A percentile compares a stretch with the other conserved stretches of the same genome.
Conservation (phyloP, 2,888 invertebrate species). For the Macrophya annulata region DNA sequence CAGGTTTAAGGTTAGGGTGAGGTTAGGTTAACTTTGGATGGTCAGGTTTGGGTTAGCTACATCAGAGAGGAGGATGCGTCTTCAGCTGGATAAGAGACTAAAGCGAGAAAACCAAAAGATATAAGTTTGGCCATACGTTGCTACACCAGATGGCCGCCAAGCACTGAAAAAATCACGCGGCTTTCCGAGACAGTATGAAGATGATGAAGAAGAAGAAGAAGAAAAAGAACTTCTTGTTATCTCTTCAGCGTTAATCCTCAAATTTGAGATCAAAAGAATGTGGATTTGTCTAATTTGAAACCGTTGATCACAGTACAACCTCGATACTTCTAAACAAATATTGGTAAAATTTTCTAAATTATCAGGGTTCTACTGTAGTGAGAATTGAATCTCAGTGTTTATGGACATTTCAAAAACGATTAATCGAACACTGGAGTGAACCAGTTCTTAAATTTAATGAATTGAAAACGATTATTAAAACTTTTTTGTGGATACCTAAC, state of each 20-base stretch:
- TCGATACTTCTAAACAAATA: not conserved
- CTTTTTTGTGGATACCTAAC: too few species aligned
- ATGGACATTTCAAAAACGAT: not conserved
- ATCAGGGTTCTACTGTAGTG: not conserved
- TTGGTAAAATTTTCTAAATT: not conserved
- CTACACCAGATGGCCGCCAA: constrained; percentile 50
- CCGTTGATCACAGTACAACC: not conserved
- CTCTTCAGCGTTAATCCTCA: not conserved
- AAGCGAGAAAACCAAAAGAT: not conserved
- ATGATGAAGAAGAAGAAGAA: constrained; percentile 5
- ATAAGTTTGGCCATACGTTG: constrained; percentile 24
- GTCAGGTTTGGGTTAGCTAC: constrained; percentile 1
- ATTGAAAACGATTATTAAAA: accelerated
- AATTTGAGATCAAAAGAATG: not conserved
- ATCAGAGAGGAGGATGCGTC: constrained; percentile 29
- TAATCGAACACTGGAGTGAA: not conserved
- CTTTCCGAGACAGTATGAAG: not conserved
- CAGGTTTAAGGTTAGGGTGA: constrained; percentile 24
- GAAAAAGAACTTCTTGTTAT: not conserved
- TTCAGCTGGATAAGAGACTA: not conserved
- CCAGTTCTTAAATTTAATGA: too few species aligned
- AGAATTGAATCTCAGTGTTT: not conserved
- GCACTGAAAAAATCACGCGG: not conserved
- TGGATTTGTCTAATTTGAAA: not conserved
- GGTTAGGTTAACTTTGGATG: not conserved